Evolutionary conservation across 2,797 vertebrate genomes (phyloP).

Genomic region (Enteromius anoplus): DNA sequence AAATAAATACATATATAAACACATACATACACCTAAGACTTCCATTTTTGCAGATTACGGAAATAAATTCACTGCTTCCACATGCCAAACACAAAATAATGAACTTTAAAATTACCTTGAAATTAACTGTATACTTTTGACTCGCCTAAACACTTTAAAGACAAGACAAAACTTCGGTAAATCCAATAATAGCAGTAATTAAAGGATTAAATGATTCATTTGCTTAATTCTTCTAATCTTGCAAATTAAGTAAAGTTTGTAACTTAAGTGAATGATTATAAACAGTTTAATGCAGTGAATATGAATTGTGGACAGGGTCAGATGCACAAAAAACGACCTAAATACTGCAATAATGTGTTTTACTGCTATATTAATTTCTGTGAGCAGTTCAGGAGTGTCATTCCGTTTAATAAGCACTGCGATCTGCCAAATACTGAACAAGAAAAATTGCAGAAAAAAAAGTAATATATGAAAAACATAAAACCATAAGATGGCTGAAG

Average conservation of each 20-base stretch:
- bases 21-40: not conserved
- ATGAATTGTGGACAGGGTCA: not conserved
- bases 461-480: not conserved
- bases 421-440: too few relatives aligned
- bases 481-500: not conserved
- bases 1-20: not conserved
- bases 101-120: not conserved
- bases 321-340: not conserved
- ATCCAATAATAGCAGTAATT: not conserved
- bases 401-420: too few relatives aligned
- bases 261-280: not conserved
- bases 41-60: not conserved
- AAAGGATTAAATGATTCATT: not conserved
- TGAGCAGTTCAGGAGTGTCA: too few relatives aligned
- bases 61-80: constrained; percentile 3
- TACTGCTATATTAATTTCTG: too few relatives aligned
- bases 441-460: not conserved
- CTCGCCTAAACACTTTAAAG: not conserved
- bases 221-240: not conserved
- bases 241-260: not conserved
- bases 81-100: not conserved
- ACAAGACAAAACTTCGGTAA: not conserved
- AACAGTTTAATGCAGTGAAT: not conserved
- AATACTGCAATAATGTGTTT: too few relatives aligned
- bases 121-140: not conserved